A percentile compares a stretch with the other conserved stretches of the same genome.
Conservation (phyloP, 2,113 vertebrate species). For the Triplophysa siluroides region DNA sequence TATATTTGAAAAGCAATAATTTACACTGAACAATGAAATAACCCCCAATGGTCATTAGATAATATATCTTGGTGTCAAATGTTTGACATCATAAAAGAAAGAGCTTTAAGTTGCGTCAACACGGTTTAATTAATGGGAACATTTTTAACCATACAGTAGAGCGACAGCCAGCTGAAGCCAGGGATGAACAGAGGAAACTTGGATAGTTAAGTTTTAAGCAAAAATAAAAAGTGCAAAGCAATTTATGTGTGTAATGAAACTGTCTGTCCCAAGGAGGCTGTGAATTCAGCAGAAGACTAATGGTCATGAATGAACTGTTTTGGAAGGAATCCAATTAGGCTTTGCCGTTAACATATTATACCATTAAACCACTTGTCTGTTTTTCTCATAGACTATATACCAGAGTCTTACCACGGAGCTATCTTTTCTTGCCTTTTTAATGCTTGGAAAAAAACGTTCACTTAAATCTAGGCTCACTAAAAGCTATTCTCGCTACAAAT, state of each 20-base stretch:
- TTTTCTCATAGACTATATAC: not conserved
- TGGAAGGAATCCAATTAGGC: constrained; percentile 31
- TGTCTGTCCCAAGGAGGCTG: constrained; percentile 25
- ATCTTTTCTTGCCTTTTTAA: too few relatives aligned
- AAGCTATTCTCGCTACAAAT: constrained; percentile 22
- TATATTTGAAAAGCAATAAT: not conserved
- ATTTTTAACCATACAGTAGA: constrained; percentile 46
- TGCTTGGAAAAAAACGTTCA: not conserved
- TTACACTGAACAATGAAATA: constrained; percentile 24
- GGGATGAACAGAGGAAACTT: constrained; percentile 8
- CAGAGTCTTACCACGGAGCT: not conserved
- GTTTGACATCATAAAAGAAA: constrained; percentile 41
- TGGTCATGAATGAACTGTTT: constrained; percentile 38
- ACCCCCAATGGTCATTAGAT: constrained; percentile 31
- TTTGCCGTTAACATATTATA: not conserved
- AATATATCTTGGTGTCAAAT: constrained; percentile 39
- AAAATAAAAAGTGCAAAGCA: constrained; percentile 49
- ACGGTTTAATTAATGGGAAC: constrained; percentile 50
- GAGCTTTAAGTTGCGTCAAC: constrained; percentile 45
- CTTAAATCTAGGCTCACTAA: not conserved
- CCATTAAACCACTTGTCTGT: not conserved
- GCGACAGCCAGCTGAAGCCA: constrained; percentile 33
- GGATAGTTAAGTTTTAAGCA: constrained; percentile 53
- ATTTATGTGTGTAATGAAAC: constrained; percentile 47
- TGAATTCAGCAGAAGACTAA: constrained; percentile 43